phyloP scores from a whole-genome alignment of 2,888 invertebrate genomes.

The Polyommatus iphigenia region DNA sequence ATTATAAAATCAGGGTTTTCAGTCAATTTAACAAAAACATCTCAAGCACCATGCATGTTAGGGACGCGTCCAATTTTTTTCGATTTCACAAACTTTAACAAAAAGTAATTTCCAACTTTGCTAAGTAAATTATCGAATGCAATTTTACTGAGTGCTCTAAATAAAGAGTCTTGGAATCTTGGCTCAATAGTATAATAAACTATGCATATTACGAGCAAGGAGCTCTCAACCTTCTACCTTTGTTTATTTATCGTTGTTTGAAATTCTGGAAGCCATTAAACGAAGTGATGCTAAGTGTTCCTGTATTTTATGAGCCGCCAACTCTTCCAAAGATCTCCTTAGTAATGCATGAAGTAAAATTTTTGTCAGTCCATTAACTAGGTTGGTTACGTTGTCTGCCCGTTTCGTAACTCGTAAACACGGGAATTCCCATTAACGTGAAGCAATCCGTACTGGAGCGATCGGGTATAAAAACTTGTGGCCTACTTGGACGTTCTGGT shows the following conservation, averaged over 20 bases:
- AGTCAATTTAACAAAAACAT: too few relatives aligned
- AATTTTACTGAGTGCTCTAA: too few relatives aligned
- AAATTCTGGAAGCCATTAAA: slow-evolving; percentile 20
- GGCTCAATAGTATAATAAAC: neutral
- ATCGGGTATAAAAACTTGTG: slow-evolving; percentile 49
- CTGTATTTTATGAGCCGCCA: slow-evolving; percentile 58
- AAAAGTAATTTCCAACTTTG: too few relatives aligned
- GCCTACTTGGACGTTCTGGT: slow-evolving; percentile 44
- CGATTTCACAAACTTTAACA: too few relatives aligned
- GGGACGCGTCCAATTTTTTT: too few relatives aligned
- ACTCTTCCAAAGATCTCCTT: slow-evolving; percentile 54
- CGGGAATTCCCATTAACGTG: slow-evolving; percentile 59
- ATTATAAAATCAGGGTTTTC: too few relatives aligned
- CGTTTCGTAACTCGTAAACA: slow-evolving; percentile 61
- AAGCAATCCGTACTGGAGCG: slow-evolving; percentile 50
- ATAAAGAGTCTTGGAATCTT: too few relatives aligned
- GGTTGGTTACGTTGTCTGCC: slow-evolving; percentile 57
- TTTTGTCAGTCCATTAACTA: slow-evolving; percentile 56
- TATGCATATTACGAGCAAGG: slow-evolving; percentile 5
- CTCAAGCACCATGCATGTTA: too few relatives aligned
- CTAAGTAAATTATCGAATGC: too few relatives aligned
- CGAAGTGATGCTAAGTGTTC: slow-evolving; percentile 41
- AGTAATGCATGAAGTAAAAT: slow-evolving; percentile 51
- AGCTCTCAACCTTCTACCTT: slow-evolving; percentile 1
- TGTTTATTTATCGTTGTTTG: slow-evolving; percentile 22